Percentiles rank a stretch among this genome's conserved stretches.
phyloP scores from a whole-genome alignment of 64 coral and sea anemone genomes.

The Cladopsammia gracilis region DNA sequence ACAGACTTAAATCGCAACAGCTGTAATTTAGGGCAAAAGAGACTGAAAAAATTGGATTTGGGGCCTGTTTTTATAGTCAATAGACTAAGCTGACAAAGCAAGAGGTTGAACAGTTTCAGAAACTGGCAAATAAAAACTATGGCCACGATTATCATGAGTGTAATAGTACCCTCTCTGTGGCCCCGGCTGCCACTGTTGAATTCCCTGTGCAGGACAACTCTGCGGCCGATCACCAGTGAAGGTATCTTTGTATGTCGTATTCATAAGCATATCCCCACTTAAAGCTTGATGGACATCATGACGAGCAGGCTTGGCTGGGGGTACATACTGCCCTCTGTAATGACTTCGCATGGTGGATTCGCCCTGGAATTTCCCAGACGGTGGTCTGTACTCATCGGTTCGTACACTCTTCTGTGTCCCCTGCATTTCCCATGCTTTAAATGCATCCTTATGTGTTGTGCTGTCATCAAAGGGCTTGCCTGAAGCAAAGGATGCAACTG shows the following conservation, averaged over 20 bases:
- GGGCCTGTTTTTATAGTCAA: not conserved
- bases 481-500: slow-evolving; percentile 61
- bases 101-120: slow-evolving; percentile 78
- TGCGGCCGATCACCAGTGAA: slow-evolving; percentile 85
- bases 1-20: too few relatives aligned
- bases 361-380: slow-evolving; percentile 69
- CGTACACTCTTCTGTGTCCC: slow-evolving; percentile 15
- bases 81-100: slow-evolving; percentile 53
- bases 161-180: slow-evolving; percentile 82
- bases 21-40: too few relatives aligned
- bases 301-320: slow-evolving; percentile 55
- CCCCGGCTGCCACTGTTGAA: slow-evolving; percentile 64
- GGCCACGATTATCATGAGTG: slow-evolving; percentile 83
- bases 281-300: slow-evolving; percentile 57
- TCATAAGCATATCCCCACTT: slow-evolving; percentile 61
- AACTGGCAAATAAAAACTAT: slow-evolving; percentile 82
- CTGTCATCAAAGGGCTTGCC: slow-evolving; percentile 76
- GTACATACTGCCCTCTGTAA: slow-evolving; percentile 68
- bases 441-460: slow-evolving; percentile 75
- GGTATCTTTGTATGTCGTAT: slow-evolving; percentile 86
- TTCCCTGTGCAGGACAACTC: slow-evolving; percentile 85
- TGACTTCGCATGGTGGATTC: slow-evolving; percentile 83
- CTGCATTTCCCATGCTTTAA: slow-evolving; percentile 51
- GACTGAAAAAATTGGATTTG: too few relatives aligned
- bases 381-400: slow-evolving; percentile 71